Percentiles rank a stretch among this genome's conserved stretches.
These are phyloP conservation scores for Acipenser oxyrinchus DNA, from an alignment of 2,797 vertebrate genomes.

Conservation along the genomic window DNA sequence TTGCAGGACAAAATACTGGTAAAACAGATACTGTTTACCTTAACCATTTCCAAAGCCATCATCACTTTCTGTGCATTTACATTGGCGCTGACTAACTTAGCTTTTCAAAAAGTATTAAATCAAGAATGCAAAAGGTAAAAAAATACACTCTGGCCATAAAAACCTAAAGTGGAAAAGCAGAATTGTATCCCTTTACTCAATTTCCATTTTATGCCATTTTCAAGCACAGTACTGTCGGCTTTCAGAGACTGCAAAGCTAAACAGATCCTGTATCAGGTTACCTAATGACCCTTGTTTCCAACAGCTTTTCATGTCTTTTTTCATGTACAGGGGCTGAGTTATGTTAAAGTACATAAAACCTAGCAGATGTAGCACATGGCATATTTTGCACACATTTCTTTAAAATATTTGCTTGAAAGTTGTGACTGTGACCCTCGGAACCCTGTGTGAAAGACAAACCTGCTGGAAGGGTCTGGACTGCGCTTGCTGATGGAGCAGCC, in stretches of 20 bases:
- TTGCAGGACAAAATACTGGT: too few relatives aligned
- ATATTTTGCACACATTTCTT: too few relatives aligned
- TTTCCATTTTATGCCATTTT: background rate
- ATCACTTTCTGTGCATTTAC: background rate
- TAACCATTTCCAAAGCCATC: background rate
- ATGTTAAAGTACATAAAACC: too few relatives aligned
- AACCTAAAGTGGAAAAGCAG: background rate
- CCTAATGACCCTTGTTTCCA: background rate
- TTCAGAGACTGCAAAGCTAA: background rate
- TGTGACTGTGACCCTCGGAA: too few relatives aligned
- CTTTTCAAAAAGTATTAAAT: background rate
- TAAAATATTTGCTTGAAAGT: too few relatives aligned
- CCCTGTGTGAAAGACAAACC: too few relatives aligned
- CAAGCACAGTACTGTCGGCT: background rate
- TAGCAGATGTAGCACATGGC: too few relatives aligned
- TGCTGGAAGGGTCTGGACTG: constrained; percentile 35
- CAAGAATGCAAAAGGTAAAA: background rate
- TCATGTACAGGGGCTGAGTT: too few relatives aligned
- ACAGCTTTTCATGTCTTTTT: too few relatives aligned
- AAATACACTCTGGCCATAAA: background rate
- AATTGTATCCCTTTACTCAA: background rate
- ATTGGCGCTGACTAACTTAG: background rate
- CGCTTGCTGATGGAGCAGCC: constrained; percentile 46
- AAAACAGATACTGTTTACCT: too few relatives aligned
- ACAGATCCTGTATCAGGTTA: background rate